Evolutionary conservation across 2,888 invertebrate species (phyloP), one percentile per base, ranked within the genome.

Genomic region (Eristalis intricaria): DNA sequence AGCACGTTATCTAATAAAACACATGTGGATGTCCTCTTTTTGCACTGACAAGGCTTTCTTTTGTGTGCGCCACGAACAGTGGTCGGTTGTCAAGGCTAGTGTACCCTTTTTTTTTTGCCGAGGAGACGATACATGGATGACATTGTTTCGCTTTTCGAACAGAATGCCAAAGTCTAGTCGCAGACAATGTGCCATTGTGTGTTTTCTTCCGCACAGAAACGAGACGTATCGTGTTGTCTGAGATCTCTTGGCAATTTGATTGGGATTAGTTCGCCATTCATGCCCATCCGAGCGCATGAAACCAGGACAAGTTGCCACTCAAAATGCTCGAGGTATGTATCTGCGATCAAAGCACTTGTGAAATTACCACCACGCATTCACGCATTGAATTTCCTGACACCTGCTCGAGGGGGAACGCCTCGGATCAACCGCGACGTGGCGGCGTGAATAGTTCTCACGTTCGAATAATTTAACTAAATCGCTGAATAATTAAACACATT

Each of bases 1-100:
- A 86, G 84, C 87, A 87, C 84, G 87, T 87, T 87, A 87, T 87
- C 87, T 79, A 80, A 84, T 84, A 87, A 87, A 80, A 87, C 87
- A 87, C 79, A 71, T 84, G 76, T 84, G 87, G 71, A 84, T 79
- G 84, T 84, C 84, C 71, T 87, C 78, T 80, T 63, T 60, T 43
- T 32, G 11, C 70, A 56, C 71, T 69, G 79, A 69, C 78, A 75
- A 80, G 71, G 84, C 68, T 84, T 83, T 84, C 84, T 87, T 87
- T 87, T 87, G 79, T 84, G 76, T 64, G 50, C 66, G n/a, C 40
- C 26, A 26, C 68, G 40, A 71, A 19, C 35, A 50, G 40, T 61
- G 38, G 8, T 22, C 13, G 50, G 22, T 69, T 77, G 76, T 70
- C 74, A 74, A 81, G 69, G 76, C 74, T 70, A 70, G 50, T 61